Evolutionary conservation across 2,113 vertebrate genomes (phyloP), one percentile per base, ranked within the genome.

Genomic region (Daphoenositta chrysoptera): DNA sequence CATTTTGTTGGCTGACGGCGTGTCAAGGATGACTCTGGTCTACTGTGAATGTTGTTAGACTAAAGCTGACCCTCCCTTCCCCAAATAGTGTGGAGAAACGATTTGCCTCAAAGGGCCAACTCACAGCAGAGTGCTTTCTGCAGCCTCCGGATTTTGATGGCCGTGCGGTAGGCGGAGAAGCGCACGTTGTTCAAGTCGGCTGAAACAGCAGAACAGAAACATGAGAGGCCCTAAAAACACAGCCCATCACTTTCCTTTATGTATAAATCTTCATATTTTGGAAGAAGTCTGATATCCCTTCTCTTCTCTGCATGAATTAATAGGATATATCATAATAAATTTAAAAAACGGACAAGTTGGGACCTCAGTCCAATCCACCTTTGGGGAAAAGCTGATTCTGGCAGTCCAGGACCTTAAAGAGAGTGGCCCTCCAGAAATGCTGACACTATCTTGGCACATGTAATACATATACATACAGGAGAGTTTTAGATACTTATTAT

Each of bases 141-240:
- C 47, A 99, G 98, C 60, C 99, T 97, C 71, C 99, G 99, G 94
- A 99, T 99, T 98, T 99, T 99, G 98, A 99, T 99, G 73, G 99
- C 99, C 2, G 99, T 99, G 78, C 99, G 98, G 97, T 99, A 99
- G 48, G 99, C 99, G 22, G 99, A 99, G 98, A 99, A 99, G 78
- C 99, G 99, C 40, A 99, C 99, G 0, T 99, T 99, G 98, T 99
- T 99, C 94, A 99, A 96, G 97, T 99, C 99, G 65, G 98, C 99
- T 99, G 97, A 77, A 98, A 98, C 2, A 70, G 95, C 37, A 97
- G 23, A 89, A 56, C 30, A 96, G 66, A 83, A 90, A 92, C 9
- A 5, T 88, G 31, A 94, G 88, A 9, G 9, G 42, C 42, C 42
- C 37, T 90, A 56, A 79, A 84, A 68, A 57, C 0, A 58, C 13